Evolutionary conservation across 2,113 vertebrate genomes (phyloP).

Genomic region (Python bivittatus): DNA sequence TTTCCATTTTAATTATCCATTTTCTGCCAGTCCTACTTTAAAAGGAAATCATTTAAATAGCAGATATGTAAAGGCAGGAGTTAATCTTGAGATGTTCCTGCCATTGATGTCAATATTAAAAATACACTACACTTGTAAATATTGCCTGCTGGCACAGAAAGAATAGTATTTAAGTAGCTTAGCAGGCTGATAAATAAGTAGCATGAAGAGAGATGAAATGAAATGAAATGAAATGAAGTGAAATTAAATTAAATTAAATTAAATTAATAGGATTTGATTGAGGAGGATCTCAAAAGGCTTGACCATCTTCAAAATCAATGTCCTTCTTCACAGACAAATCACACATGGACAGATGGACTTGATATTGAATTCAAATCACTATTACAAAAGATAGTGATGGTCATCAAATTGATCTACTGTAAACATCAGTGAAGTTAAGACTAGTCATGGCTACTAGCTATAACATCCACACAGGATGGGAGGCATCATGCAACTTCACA

Average conservation of each 20-base stretch:
- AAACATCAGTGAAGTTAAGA: background rate
- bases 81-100: background rate
- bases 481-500: background rate
- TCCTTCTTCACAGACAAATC: background rate
- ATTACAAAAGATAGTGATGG: background rate
- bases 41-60: constrained; percentile 1
- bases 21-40: constrained; percentile 24
- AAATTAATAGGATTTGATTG: background rate
- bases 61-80: background rate
- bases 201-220: background rate
- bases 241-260: background rate
- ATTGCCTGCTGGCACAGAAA: background rate
- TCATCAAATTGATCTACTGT: background rate
- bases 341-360: background rate
- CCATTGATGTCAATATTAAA: constrained; percentile 5
- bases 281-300: fast-evolving
- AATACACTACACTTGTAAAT: background rate
- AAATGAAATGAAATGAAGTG: background rate
- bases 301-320: background rate
- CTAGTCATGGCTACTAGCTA: background rate
- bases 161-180: background rate
- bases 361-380: background rate
- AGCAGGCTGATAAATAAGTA: background rate
- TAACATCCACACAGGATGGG: background rate
- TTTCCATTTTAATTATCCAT: constrained; percentile 21